Evolutionary conservation across 2,113 vertebrate species (phyloP).

Genomic region (Pterocles burchelli): DNA sequence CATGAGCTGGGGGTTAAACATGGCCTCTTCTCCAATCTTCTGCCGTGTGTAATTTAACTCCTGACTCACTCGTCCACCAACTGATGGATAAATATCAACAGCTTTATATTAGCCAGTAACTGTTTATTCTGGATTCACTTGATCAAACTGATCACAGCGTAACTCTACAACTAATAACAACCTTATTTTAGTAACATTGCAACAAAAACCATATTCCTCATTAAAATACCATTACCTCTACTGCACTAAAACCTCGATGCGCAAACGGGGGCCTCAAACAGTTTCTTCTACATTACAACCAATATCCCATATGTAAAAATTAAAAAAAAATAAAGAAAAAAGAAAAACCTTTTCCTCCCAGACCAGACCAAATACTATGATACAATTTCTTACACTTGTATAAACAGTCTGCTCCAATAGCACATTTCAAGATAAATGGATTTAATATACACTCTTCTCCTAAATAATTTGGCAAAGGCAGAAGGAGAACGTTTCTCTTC

Average conservation of each 20-base stretch:
- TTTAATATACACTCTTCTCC: constrained; percentile 75
- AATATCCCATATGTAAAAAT: neutral
- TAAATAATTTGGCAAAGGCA: constrained; percentile 66
- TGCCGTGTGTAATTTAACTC: constrained; percentile 97
- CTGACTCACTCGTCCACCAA: constrained; percentile 95
- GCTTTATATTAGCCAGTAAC: constrained; percentile 46
- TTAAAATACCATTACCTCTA: neutral
- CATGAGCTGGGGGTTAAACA: constrained; percentile 99
- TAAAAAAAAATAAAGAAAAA: neutral
- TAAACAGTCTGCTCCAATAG: constrained; percentile 70
- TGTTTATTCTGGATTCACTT: neutral
- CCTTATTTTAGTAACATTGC: neutral
- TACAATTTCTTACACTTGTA: constrained; percentile 75
- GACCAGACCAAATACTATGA: constrained; percentile 63
- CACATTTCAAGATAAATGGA: constrained; percentile 71
- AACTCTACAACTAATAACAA: neutral
- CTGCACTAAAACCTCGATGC: neutral
- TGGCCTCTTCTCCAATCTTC: constrained; percentile 98
- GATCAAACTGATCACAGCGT: neutral
- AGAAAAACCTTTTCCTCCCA: constrained; percentile 35
- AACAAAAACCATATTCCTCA: neutral
- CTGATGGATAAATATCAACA: constrained; percentile 74
- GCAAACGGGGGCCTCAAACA: neutral
- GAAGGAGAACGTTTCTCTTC: constrained; percentile 54
- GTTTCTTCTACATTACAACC: constrained; percentile 2